These are phyloP conservation scores for Sycophila sp. DNA, from an alignment of 1,140 invertebrate species.

Conservation along the genomic window DNA sequence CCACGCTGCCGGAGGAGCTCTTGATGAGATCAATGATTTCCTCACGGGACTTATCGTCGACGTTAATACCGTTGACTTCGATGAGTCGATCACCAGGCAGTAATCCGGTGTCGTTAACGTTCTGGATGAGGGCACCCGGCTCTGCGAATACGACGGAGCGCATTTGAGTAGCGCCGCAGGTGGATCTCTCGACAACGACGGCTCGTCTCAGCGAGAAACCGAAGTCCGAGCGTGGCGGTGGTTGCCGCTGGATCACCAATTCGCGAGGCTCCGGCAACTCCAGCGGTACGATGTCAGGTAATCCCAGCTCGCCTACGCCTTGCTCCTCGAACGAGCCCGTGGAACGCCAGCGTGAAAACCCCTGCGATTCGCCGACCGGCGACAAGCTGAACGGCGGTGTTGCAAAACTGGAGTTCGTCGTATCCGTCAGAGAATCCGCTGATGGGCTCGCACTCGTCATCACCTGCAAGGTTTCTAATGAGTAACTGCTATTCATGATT, in stretches of 20 bases:
- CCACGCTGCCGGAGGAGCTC: conserved; percentile 82
- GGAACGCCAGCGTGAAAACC: conserved; percentile 77
- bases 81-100: conserved; percentile 92
- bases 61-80: conserved; percentile 88
- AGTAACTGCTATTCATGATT: no score
- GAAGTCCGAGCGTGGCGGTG: conserved; percentile 89
- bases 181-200: conserved; percentile 76
- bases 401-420: conserved; percentile 84
- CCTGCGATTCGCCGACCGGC: conserved; percentile 84
- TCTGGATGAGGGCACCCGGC: conserved; percentile 82
- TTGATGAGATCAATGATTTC: conserved; percentile 94
- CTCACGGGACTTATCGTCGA: conserved; percentile 87
- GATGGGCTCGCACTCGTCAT: conserved; percentile 81
- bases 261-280: conserved; percentile 79
- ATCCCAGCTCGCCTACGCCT: conserved; percentile 69
- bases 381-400: conserved; percentile 85
- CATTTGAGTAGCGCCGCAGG: conserved; percentile 68
- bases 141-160: conserved; percentile 91
- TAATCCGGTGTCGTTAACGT: conserved; percentile 83
- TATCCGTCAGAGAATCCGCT: conserved; percentile 85
- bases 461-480: no score
- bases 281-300: conserved; percentile 81
- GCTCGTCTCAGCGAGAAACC: conserved; percentile 93
- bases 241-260: conserved; percentile 82
- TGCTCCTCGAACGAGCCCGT: conserved; percentile 78